A percentile compares a stretch with the other conserved stretches of the same genome.
phyloP scores from a whole-genome alignment of 2,113 vertebrate genomes.

The Arenaria interpres region DNA sequence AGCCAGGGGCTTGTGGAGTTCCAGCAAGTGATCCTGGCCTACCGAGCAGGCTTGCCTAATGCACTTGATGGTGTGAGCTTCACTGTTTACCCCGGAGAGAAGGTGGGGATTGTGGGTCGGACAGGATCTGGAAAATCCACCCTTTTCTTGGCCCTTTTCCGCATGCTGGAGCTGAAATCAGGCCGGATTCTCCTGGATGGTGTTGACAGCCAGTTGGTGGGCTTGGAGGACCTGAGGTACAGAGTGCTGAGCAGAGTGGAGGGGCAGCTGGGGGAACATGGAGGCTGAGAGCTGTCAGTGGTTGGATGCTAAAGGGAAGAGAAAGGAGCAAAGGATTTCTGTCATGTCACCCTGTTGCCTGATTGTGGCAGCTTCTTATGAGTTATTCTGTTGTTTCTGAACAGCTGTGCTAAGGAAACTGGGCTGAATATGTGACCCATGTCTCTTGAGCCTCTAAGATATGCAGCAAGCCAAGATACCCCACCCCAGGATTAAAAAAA shows the following conservation, averaged over 20 bases:
- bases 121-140: constrained; percentile 97
- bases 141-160: constrained; percentile 91
- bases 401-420: background rate
- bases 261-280: background rate
- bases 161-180: constrained; percentile 88
- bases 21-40: constrained; percentile 79
- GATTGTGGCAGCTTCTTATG: background rate
- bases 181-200: constrained; percentile 88
- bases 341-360: background rate
- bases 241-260: background rate
- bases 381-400: background rate
- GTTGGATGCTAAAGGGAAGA: background rate
- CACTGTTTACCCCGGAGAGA: constrained; percentile 85
- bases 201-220: constrained; percentile 80
- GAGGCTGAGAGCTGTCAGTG: background rate
- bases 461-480: background rate
- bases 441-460: background rate
- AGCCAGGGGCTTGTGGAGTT: constrained; percentile 85
- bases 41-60: constrained; percentile 86
- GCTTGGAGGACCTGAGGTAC: constrained; percentile 85
- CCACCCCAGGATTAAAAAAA: background rate
- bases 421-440: background rate
- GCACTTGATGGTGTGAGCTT: constrained; percentile 88
- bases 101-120: constrained; percentile 91
- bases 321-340: background rate